Percentiles rank a stretch among this genome's conserved stretches.
Evolutionary conservation across 2,888 invertebrate genomes (phyloP).

Genomic region (Cetonia aurata): DNA sequence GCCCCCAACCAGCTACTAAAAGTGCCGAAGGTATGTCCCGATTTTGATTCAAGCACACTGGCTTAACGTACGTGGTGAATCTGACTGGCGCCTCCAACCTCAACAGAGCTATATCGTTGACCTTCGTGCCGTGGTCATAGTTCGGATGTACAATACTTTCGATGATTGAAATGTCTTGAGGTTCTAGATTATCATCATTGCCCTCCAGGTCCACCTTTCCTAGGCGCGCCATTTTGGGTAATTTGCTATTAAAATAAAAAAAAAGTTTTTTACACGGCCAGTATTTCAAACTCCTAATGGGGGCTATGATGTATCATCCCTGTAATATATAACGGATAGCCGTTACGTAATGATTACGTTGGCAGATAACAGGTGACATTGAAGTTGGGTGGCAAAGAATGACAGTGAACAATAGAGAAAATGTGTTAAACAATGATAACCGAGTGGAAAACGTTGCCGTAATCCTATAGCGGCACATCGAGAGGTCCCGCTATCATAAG

Average conservation of each 20-base stretch:
- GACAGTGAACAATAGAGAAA: no score
- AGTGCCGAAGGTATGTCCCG: slow-evolving; percentile 58
- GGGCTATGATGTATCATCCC: no score
- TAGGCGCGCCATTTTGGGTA: slow-evolving; percentile 55
- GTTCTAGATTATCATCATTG: slow-evolving; percentile 54
- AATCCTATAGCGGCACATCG: no score
- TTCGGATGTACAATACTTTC: slow-evolving; percentile 60
- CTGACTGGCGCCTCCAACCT: slow-evolving; percentile 58
- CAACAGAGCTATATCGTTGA: slow-evolving; percentile 66
- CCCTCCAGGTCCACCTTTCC: slow-evolving; percentile 58
- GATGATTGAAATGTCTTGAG: slow-evolving; percentile 57
- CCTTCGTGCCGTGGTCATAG: slow-evolving; percentile 60
- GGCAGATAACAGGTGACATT: no score
- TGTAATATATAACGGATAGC: no score
- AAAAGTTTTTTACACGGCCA: no score
- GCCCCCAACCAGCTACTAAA: slow-evolving; percentile 67
- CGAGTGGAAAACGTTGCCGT: no score
- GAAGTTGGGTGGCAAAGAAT: no score
- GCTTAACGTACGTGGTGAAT: slow-evolving; percentile 60
- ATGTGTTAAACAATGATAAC: no score
- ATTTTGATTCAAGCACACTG: slow-evolving; percentile 67
- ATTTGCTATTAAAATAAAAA: slow-evolving; percentile 11
- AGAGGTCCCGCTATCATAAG: no score
- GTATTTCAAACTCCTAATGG: no score
- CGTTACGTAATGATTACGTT: no score